phyloP scores from a whole-genome alignment of 2,113 vertebrate species.

The Phaethornis superciliosus region DNA sequence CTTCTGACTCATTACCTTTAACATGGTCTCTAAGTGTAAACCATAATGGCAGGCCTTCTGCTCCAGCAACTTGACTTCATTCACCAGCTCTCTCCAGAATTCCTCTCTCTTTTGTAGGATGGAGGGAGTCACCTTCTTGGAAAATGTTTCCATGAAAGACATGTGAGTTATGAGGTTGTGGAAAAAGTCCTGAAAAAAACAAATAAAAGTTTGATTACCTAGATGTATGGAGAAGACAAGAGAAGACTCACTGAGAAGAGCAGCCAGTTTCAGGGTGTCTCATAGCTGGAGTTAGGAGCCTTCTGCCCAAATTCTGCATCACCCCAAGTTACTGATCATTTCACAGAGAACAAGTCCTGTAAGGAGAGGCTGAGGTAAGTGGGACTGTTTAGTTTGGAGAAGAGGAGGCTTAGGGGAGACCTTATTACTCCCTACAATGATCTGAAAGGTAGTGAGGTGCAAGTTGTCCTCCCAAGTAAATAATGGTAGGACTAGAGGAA shows the following conservation, averaged over 20 bases:
- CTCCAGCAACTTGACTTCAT: constrained; percentile 72
- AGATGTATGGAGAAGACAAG: background rate
- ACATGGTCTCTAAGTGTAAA: constrained; percentile 67
- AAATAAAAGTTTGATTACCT: background rate
- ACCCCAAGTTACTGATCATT: background rate
- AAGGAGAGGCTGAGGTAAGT: no score
- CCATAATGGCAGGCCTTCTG: constrained; percentile 72
- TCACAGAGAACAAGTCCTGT: background rate
- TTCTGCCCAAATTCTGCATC: background rate
- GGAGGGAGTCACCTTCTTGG: constrained; percentile 66
- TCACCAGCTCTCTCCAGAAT: constrained; percentile 67
- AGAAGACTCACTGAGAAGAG: background rate
- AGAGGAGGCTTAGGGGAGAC: no score
- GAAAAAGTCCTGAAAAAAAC: constrained; percentile 81
- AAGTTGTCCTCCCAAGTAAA: no score
- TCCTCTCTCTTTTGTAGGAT: constrained; percentile 67
- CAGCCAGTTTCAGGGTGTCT: background rate
- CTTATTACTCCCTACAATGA: no score
- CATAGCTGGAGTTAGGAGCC: background rate
- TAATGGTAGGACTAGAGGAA: no score
- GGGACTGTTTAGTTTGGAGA: no score
- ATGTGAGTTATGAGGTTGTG: constrained; percentile 74
- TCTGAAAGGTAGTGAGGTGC: no score
- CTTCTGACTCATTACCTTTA: constrained; percentile 81
- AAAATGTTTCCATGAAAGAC: constrained; percentile 71